These are phyloP conservation scores for Procambarus clarkii DNA, from an alignment of 1,140 invertebrate genomes.

Conservation along the genomic window DNA sequence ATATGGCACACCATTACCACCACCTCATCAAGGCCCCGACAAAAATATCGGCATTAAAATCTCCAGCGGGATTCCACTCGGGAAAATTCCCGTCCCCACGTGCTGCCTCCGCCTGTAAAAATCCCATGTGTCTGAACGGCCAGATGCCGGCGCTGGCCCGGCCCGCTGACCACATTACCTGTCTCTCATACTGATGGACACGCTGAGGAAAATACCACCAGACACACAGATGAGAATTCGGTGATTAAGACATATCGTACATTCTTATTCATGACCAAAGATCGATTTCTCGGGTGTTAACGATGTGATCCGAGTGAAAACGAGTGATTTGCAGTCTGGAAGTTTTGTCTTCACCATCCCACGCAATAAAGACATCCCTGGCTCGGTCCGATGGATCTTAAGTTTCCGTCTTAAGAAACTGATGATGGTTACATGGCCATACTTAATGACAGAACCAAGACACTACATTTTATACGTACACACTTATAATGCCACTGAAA, in stretches of 20 bases:
- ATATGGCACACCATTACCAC: conserved; percentile 39
- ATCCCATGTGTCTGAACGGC: too few species aligned
- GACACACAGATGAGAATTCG: neutral
- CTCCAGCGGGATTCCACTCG: conserved; percentile 55
- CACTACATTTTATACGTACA: neutral
- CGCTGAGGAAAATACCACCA: neutral
- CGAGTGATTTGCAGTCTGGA: neutral
- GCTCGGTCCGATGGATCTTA: neutral
- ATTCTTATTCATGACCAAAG: neutral
- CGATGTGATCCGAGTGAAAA: neutral
- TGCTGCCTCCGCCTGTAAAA: neutral
- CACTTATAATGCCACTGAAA: too few species aligned
- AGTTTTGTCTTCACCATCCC: neutral
- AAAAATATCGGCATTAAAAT: conserved; percentile 70
- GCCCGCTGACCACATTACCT: neutral
- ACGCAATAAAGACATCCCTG: neutral
- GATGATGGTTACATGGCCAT: too few species aligned
- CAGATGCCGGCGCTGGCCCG: neutral
- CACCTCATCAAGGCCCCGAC: conserved; percentile 44
- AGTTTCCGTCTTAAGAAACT: neutral
- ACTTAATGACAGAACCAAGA: neutral
- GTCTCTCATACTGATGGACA: neutral
- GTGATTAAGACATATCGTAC: neutral
- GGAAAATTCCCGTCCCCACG: conserved; percentile 44
- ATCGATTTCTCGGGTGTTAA: neutral